Evolutionary conservation across 2,113 vertebrate species (phyloP).

Genomic region (Psilopsiagon aymara): DNA sequence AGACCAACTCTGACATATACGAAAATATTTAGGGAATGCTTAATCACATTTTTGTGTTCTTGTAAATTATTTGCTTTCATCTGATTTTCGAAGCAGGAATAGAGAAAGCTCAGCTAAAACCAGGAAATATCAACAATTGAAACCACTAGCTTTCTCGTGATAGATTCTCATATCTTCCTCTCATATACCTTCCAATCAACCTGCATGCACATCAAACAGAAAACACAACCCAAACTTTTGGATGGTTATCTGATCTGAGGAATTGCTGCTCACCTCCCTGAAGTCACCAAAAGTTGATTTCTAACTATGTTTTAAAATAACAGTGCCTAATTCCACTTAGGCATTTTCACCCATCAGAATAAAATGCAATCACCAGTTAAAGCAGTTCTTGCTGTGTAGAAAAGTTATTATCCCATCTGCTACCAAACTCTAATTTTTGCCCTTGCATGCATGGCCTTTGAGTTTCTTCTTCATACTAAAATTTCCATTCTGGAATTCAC

Average conservation of each 20-base stretch:
- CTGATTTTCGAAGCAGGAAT: slow-evolving; percentile 17
- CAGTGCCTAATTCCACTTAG: neutral
- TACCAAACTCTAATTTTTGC: neutral
- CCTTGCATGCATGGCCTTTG: neutral
- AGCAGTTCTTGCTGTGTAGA: neutral
- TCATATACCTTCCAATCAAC: neutral
- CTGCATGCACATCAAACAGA: neutral
- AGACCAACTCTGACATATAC: neutral
- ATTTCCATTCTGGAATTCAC: neutral
- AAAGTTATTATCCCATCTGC: neutral
- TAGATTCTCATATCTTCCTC: neutral
- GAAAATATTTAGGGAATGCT: slow-evolving; percentile 49
- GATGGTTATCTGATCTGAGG: neutral
- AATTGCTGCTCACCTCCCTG: neutral
- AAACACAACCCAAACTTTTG: neutral
- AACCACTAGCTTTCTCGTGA: neutral
- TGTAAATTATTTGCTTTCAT: neutral
- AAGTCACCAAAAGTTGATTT: neutral
- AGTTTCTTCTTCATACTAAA: neutral
- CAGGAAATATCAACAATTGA: neutral
- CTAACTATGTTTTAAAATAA: neutral
- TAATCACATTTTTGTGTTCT: slow-evolving; percentile 42
- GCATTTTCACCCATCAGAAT: neutral
- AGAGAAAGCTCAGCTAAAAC: neutral
- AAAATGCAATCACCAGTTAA: neutral